A percentile compares a stretch with the other conserved stretches of the same genome.
These are phyloP conservation scores for Lithosia quadra DNA, from an alignment of 2,888 invertebrate genomes.

Conservation along the genomic window DNA sequence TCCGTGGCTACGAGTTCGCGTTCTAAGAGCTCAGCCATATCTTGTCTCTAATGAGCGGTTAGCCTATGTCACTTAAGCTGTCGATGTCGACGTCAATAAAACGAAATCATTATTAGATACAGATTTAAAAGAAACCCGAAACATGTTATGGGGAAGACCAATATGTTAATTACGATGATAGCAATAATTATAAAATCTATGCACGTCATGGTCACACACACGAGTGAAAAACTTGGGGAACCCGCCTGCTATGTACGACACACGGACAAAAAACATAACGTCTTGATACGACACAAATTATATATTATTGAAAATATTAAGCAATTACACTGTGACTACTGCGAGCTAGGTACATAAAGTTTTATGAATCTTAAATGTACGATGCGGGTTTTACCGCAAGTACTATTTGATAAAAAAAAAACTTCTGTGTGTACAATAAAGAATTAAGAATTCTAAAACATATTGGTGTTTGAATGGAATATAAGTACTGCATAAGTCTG, in stretches of 20 bases:
- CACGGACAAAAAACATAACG: background rate
- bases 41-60: too few relatives aligned
- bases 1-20: too few relatives aligned
- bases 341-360: background rate
- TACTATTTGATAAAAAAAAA: too few relatives aligned
- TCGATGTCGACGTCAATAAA: background rate
- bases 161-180: background rate
- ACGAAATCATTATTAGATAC: background rate
- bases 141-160: conserved; percentile 5
- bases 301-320: background rate
- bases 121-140: background rate
- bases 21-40: too few relatives aligned
- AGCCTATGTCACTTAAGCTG: too few relatives aligned
- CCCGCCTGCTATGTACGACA: conserved; percentile 23
- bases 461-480: too few relatives aligned
- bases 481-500: too few relatives aligned
- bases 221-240: conserved; percentile 24
- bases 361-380: background rate
- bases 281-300: background rate
- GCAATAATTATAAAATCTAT: conserved; percentile 7
- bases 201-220: conserved; percentile 14
- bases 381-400: background rate
- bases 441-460: too few relatives aligned
- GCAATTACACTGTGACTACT: background rate
- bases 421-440: too few relatives aligned